phyloP scores from a whole-genome alignment of 2,888 invertebrate genomes.

The Zygothrica quintamaculata region DNA sequence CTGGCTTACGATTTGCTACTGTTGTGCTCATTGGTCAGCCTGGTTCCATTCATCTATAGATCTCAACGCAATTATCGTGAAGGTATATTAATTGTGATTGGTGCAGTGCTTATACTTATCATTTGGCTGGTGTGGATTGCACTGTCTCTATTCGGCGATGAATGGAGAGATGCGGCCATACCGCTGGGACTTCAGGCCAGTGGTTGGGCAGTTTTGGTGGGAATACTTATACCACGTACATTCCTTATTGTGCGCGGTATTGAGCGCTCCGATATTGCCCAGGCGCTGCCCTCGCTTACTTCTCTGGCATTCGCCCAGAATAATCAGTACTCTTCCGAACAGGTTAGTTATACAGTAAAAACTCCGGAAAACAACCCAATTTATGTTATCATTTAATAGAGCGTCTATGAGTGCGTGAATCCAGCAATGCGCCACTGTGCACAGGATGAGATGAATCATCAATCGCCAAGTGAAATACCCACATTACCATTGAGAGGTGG shows the following conservation, averaged over 20 bases:
- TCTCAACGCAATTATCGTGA: slow-evolving; percentile 89
- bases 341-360: slow-evolving; percentile 64
- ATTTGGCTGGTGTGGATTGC: slow-evolving; percentile 88
- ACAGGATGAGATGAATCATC: slow-evolving; percentile 82
- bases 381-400: slow-evolving; percentile 76
- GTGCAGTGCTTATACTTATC: slow-evolving; percentile 86
- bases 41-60: slow-evolving; percentile 87
- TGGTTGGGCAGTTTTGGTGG: slow-evolving; percentile 87
- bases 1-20: slow-evolving; percentile 88
- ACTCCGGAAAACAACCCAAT: rapidly evolving
- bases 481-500: slow-evolving; percentile 84
- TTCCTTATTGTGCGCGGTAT: slow-evolving; percentile 88
- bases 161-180: slow-evolving; percentile 87
- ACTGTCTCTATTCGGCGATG: slow-evolving; percentile 85
- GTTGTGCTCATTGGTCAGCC: slow-evolving; percentile 86
- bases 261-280: slow-evolving; percentile 87
- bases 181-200: slow-evolving; percentile 87
- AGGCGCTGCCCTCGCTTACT: slow-evolving; percentile 85
- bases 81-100: slow-evolving; percentile 86
- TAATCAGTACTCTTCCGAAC: slow-evolving; percentile 84
- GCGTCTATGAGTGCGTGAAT: slow-evolving; percentile 87
- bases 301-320: slow-evolving; percentile 85
- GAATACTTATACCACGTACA: slow-evolving; percentile 89
- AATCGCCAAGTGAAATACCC: slow-evolving; percentile 84
- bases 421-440: slow-evolving; percentile 85